Conservation (phyloP, 2,888 invertebrate genomes). For the Acronicta aceris region DNA sequence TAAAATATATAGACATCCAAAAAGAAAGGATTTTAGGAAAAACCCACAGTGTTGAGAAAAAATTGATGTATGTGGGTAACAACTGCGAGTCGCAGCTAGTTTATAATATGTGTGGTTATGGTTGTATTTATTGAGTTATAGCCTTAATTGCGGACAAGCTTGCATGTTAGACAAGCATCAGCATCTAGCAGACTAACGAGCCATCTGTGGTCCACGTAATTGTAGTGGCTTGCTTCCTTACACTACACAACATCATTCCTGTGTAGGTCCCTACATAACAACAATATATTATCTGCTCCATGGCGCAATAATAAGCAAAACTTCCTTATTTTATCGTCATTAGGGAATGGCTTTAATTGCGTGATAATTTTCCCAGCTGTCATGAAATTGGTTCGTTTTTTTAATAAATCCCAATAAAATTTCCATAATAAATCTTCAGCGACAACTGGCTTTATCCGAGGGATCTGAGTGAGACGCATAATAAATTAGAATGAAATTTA, state of each 20-base stretch:
- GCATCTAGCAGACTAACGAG: conserved; percentile 40
- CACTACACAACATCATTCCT: conserved; percentile 6
- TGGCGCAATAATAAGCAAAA: conserved; percentile 17
- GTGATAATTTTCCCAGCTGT: conserved; percentile 55
- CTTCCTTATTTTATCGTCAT: conserved; percentile 46
- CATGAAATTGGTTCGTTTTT: conserved; percentile 46
- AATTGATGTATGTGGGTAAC: too few species aligned
- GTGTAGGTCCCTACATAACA: conserved; percentile 13
- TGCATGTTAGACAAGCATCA: too few species aligned
- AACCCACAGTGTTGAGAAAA: too few species aligned
- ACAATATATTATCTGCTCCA: conserved; percentile 15
- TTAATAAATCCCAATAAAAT: conserved; percentile 55
- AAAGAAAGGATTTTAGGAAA: too few species aligned
- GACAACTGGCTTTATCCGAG: conserved; percentile 43
- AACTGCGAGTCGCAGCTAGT: not conserved
- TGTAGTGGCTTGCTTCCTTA: conserved; percentile 30
- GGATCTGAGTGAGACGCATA: conserved; percentile 52
- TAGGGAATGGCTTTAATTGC: conserved; percentile 54
- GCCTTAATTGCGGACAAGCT: conserved; percentile 12
- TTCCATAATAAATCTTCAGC: conserved; percentile 58
- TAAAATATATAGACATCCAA: too few species aligned
- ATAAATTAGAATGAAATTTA: conserved; percentile 55
- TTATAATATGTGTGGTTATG: not conserved
- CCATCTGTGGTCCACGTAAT: conserved; percentile 52
- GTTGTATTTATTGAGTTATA: too few species aligned